Evolutionary conservation across 2,888 invertebrate genomes (phyloP), one percentile per base, ranked within the genome.

Genomic region (Ophion obscuratus): DNA sequence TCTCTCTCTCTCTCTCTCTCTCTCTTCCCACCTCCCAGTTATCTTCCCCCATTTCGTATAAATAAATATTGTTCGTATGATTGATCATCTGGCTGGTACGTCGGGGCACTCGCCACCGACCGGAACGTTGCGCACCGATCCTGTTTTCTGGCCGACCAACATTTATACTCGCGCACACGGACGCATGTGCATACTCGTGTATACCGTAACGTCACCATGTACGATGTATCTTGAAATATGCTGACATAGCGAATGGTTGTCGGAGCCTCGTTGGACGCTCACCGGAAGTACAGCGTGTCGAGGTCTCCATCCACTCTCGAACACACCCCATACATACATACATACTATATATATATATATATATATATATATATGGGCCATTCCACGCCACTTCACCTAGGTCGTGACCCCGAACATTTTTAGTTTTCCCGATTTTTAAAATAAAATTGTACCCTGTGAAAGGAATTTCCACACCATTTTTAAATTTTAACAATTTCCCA

Each of bases 51-150:
- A 82, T 90, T 90, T 89, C 89, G 86, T 91, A 91, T 91, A 92
- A 92, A 92, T 92, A 92, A 92, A 92, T 93, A 93, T 92, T 91
- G 90, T 87, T 88, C 88, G 88, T 74, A 90, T 92, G 92, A 92
- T 93, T 93, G 92, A 93, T 92, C 90, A 91, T 67, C 57, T 76
- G 64, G 27, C 75, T 83, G 88, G 84, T 88, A 88, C 17, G 84
- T 85, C 71, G 61, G 53, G 40, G 62, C 66, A 73, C 77, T 81
- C 61, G 77, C 61, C 66, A 61, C 36, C 85, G 84, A 88, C 88
- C 86, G 90, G 89, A 87, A 90, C 90, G 87, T 91, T 89, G 89
- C 91, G 90, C 91, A 90, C 91, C 90, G 89, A 89, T 87, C 83
- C 27, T 83, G 74, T 59, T 76, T 57, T 57, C 66, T 57, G 59